Evolutionary conservation across 2,113 vertebrate genomes (phyloP).

Genomic region (Equus quagga): DNA sequence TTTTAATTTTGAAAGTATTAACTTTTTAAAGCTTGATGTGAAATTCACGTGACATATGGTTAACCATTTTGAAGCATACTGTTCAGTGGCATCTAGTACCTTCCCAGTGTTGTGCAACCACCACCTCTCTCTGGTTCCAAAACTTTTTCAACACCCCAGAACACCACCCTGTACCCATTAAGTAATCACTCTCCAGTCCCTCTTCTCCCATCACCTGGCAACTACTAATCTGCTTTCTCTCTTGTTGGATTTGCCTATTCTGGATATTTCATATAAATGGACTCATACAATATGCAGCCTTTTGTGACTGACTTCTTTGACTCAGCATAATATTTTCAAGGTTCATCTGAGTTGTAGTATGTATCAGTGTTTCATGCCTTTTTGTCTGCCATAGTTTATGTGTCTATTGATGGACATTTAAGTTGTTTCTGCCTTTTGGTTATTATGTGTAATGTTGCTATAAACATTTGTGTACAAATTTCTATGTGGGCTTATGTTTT

Average conservation of each 20-base stretch:
- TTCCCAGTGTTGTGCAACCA: too few species aligned
- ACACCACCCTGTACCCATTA: background rate
- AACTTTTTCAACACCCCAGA: background rate
- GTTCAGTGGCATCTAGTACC: background rate
- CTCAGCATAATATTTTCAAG: background rate
- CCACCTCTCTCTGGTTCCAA: background rate
- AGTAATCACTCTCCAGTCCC: background rate
- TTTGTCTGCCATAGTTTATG: background rate
- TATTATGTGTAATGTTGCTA: background rate
- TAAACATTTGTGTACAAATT: background rate
- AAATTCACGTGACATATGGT: background rate
- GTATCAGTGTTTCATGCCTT: background rate
- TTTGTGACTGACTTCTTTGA: background rate
- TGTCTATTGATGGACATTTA: background rate
- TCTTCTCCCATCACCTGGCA: background rate
- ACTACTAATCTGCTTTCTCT: background rate
- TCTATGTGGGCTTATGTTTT: background rate
- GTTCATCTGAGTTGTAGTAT: background rate
- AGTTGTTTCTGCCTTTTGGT: background rate
- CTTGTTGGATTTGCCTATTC: accelerated
- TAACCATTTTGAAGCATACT: background rate
- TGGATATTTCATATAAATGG: too few species aligned
- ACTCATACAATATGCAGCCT: background rate
- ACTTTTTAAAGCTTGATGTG: background rate
- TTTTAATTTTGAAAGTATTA: slow-evolving; percentile 33